phyloP scores from a whole-genome alignment of 2,113 vertebrate species.

The Corynorhinus townsendii region DNA sequence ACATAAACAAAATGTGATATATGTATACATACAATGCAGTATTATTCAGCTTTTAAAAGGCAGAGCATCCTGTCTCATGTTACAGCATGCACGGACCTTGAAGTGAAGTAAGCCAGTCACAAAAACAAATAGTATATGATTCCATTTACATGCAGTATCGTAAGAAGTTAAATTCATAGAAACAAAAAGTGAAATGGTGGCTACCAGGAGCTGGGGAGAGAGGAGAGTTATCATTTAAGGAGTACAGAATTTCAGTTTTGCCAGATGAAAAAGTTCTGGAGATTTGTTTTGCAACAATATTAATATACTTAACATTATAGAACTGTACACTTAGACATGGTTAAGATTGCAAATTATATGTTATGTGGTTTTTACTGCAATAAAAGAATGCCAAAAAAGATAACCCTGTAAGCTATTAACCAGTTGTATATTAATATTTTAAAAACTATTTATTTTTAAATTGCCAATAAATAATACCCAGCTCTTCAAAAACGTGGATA shows the following conservation, averaged over 20 bases:
- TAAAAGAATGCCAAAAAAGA: background rate
- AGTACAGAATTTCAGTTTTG: background rate
- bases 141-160: background rate
- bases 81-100: background rate
- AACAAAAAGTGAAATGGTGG: background rate
- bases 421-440: background rate
- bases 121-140: background rate
- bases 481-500: background rate
- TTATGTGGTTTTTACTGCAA: background rate
- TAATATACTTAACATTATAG: background rate
- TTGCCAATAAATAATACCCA: background rate
- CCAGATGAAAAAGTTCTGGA: background rate
- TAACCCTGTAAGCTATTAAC: background rate
- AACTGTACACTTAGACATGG: background rate
- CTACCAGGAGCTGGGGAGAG: background rate
- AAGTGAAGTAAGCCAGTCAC: background rate
- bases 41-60: background rate
- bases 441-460: background rate
- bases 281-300: background rate
- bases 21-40: background rate
- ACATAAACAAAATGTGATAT: background rate
- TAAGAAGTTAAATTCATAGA: background rate
- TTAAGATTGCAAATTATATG: background rate
- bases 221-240: background rate
- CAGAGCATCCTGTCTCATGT: background rate